Evolutionary conservation across 2,113 vertebrate genomes (phyloP).

Genomic region (rat (Rattus norvegicus)): GRCr8 NC_086035.1:5777001-5777500

Average conservation of each 20-base stretch:
- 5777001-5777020: slow-evolving; percentile 59
- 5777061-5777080: slow-evolving; percentile 59
- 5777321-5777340: neutral
- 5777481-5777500: neutral
- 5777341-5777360: neutral
- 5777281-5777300: neutral
- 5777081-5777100: slow-evolving; percentile 75
- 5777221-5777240: neutral
- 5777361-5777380: neutral
- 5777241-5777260: neutral
- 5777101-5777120: slow-evolving; percentile 58
- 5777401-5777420: slow-evolving; percentile 48
- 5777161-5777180: slow-evolving; percentile 5
- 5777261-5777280: neutral
- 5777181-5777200: slow-evolving; percentile 52
- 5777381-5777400: slow-evolving; percentile 53
- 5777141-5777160: slow-evolving; percentile 52
- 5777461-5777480: neutral
- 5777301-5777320: neutral
- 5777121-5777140: slow-evolving; percentile 54
- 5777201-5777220: neutral
- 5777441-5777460: slow-evolving; percentile 1
- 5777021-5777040: slow-evolving; percentile 51
- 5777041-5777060: slow-evolving; percentile 66
- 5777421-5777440: slow-evolving; percentile 59